phyloP scores from a whole-genome alignment of 2,797 vertebrate genomes.

The Gephyroberyx darwinii region DNA sequence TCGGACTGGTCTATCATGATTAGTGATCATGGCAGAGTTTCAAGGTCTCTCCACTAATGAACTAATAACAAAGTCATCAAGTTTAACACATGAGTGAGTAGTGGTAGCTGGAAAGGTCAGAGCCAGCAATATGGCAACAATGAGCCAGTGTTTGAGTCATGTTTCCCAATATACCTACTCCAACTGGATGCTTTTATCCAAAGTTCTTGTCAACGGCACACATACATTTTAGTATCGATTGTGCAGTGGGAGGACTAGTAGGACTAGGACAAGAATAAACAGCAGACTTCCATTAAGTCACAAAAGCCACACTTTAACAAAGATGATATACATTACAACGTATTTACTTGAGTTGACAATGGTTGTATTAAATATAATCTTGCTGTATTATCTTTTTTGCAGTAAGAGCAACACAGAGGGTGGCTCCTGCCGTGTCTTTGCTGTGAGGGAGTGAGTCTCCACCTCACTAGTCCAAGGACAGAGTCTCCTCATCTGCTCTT shows the following conservation, averaged over 20 bases:
- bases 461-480: slow-evolving; percentile 26
- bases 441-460: slow-evolving; percentile 77
- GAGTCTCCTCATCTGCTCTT: slow-evolving; percentile 55
- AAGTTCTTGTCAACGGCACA: slow-evolving; percentile 10
- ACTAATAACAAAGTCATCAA: slow-evolving; percentile 70
- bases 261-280: background rate
- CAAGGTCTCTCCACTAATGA: slow-evolving; percentile 73
- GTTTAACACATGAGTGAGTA: slow-evolving; percentile 58
- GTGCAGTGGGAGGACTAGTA: background rate
- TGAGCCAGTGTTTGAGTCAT: slow-evolving; percentile 57
- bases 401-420: slow-evolving; percentile 81
- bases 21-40: slow-evolving; percentile 70
- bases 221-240: slow-evolving; percentile 1
- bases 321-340: background rate
- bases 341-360: slow-evolving; percentile 9
- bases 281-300: slow-evolving; percentile 3
- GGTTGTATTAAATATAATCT: slow-evolving; percentile 21
- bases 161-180: slow-evolving; percentile 33
- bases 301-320: background rate
- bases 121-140: slow-evolving; percentile 43
- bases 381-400: slow-evolving; percentile 53
- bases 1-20: slow-evolving; percentile 45
- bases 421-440: slow-evolving; percentile 81
- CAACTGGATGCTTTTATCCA: slow-evolving; percentile 11
- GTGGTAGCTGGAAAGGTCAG: slow-evolving; percentile 54